Base-by-base conservation (phyloP, 2,797 vertebrate species). In the Xenops minutus region DNA sequence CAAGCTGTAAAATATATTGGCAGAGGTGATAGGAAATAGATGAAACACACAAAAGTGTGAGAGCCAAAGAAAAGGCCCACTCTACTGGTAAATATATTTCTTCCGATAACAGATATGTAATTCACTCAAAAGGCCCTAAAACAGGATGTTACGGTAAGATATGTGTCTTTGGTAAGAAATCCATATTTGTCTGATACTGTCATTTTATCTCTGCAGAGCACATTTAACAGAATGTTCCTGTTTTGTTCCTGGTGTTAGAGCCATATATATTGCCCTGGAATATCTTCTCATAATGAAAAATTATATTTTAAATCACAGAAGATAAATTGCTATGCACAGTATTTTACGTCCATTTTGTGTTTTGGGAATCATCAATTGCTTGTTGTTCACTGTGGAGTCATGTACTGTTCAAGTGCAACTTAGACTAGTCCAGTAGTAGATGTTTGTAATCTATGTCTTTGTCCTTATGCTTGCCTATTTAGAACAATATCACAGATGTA, bases 291-390 rank as follows among this genome's bases (percentile, higher is more conserved):
- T 78, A 30, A 36, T 9, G 17, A 93, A 86, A 79, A 92, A 48
- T 14, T 79, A 4, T 76, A 43, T 46, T 88, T 92, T 64, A 91
- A 93, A 85, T 54, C 63, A 81, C 18, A 34, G 66, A 89, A 92
- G 39, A 72, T 23, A 69, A 93, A 91, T 44, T 82, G 72, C 89
- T 93, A 87, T 48, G 66, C 89, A 64, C 80, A 91, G 46, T 92
- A 96, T 85, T 93, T 96, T 97, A 96, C 98, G 98, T 98, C 96
- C 96, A 95, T 97, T 97, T 96, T 97, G 90, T 98, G 97, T 98
- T 98, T 97, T 97, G 98, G 98, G 98, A 98, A 97, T 98, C 98
- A 98, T 98, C 97, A 98, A 96, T 97, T 98, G 98, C 98, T 98
- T 98, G 97, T 98, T 97, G 97, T 99, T 97, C 97, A 97, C 94